Conservation (phyloP, 1,140 invertebrate species). For the Zophobas atratus region DNA sequence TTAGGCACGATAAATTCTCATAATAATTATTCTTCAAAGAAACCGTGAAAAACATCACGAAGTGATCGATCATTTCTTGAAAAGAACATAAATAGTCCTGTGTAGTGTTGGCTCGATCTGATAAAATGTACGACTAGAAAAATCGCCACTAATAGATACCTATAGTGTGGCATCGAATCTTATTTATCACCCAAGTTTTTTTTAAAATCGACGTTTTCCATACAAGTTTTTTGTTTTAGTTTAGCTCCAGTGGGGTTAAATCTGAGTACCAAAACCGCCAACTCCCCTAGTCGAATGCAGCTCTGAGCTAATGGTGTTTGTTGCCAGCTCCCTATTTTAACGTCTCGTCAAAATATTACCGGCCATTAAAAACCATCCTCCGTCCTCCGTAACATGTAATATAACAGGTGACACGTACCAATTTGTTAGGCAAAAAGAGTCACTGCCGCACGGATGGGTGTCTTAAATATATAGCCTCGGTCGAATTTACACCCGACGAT, state of each 20-base stretch:
- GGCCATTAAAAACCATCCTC: conserved; percentile 20
- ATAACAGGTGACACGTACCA: conserved; percentile 35
- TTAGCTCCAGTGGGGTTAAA: conserved; percentile 1
- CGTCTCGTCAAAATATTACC: conserved; percentile 18
- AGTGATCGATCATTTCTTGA: conserved; percentile 4
- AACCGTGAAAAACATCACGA: conserved; percentile 10
- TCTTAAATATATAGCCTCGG: conserved; percentile 31
- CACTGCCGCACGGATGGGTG: conserved; percentile 24
- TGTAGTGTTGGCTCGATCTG: too few species aligned
- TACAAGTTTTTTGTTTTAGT: background rate
- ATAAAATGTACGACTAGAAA: too few species aligned
- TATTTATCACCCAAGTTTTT: too few species aligned
- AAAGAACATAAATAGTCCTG: background rate
- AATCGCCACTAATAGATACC: too few species aligned
- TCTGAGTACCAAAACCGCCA: background rate
- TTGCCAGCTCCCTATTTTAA: conserved; percentile 16
- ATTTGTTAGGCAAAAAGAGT: conserved; percentile 38
- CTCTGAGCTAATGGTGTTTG: conserved; percentile 10
- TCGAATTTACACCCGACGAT: conserved; percentile 36
- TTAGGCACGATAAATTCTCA: background rate
- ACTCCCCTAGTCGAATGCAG: background rate
- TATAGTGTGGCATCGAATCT: too few species aligned
- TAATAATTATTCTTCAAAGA: conserved; percentile 9
- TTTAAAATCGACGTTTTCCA: too few species aligned
- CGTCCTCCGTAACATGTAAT: conserved; percentile 26